Evolutionary conservation across 1,140 invertebrate species (phyloP).

Genomic region (Lamellibrachia luymesi): DNA sequence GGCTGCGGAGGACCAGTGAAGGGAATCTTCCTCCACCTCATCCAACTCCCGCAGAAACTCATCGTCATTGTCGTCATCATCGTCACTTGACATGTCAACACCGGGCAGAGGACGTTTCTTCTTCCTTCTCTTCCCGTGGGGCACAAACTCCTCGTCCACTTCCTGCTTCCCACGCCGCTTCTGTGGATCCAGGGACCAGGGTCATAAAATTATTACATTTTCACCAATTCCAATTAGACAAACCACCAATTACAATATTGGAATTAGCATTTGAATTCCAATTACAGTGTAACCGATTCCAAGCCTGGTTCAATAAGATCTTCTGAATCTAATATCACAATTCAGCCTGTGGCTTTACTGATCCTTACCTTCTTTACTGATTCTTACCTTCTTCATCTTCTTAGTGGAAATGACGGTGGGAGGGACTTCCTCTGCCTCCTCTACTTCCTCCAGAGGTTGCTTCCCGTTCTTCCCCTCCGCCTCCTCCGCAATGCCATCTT

Average conservation of each 20-base stretch:
- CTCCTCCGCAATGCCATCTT: slow-evolving; percentile 65
- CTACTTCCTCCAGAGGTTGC: slow-evolving; percentile 40
- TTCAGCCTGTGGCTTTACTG: too few relatives aligned
- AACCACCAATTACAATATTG: too few relatives aligned
- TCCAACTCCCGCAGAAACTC: slow-evolving; percentile 7
- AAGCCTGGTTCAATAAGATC: too few relatives aligned
- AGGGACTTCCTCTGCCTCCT: slow-evolving; percentile 30
- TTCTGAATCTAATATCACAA: too few relatives aligned
- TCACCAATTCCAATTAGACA: too few relatives aligned
- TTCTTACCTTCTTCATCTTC: slow-evolving; percentile 3
- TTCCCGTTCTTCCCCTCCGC: slow-evolving; percentile 58
- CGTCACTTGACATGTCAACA: background rate
- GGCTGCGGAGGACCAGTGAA: background rate
- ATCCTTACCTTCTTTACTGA: background rate
- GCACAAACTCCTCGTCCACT: slow-evolving; percentile 27
- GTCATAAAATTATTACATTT: background rate
- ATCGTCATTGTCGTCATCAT: slow-evolving; percentile 21
- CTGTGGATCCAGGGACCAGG: background rate
- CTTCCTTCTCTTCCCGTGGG: slow-evolving; percentile 11
- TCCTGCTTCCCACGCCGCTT: slow-evolving; percentile 12
- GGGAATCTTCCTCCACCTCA: slow-evolving; percentile 13
- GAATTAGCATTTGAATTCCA: too few relatives aligned
- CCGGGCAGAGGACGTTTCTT: background rate
- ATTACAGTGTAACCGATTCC: too few relatives aligned
- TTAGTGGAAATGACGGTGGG: background rate